A percentile compares a stretch with the other conserved stretches of the same genome.
These are phyloP conservation scores for Eudyptes chrysolophus DNA, from an alignment of 2,113 vertebrate species.

Conservation along the genomic window DNA sequence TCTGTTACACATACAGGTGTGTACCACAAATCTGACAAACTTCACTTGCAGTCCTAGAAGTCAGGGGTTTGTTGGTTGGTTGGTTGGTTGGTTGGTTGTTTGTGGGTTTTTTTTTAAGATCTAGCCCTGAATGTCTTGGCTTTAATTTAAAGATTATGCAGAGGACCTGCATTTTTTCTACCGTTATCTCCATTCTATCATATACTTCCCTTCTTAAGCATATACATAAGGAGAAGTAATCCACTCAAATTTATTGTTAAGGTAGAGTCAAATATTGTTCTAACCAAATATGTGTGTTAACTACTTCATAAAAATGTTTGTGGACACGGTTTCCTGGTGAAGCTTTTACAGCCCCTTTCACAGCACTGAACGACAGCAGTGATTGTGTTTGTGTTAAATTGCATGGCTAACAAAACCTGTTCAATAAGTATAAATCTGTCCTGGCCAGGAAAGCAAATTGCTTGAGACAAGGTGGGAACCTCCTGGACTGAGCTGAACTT, in stretches of 20 bases:
- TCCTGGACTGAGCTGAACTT: not conserved
- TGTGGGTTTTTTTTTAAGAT: not conserved
- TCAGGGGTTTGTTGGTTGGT: not conserved
- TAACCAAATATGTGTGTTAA: not conserved
- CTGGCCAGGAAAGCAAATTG: not conserved
- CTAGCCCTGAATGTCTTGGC: not conserved
- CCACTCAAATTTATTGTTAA: not conserved
- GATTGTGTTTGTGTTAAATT: not conserved
- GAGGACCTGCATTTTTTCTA: not conserved
- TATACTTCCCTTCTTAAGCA: not conserved
- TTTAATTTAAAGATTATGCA: not conserved
- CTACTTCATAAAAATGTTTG: not conserved
- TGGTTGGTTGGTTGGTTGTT: not conserved
- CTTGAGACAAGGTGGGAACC: not conserved
- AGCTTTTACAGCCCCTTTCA: not conserved
- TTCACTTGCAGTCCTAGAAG: not conserved
- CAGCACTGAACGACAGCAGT: not conserved
- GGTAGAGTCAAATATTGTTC: not conserved
- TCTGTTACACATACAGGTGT: fast-evolving
- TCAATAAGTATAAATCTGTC: not conserved
- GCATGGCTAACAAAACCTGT: not conserved
- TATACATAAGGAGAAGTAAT: not conserved
- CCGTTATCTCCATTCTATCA: not conserved
- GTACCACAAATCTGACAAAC: not conserved
- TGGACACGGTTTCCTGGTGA: not conserved